These are phyloP conservation scores for Heteromurus nitidus DNA, from an alignment of 2,888 invertebrate species.

Conservation along the genomic window DNA sequence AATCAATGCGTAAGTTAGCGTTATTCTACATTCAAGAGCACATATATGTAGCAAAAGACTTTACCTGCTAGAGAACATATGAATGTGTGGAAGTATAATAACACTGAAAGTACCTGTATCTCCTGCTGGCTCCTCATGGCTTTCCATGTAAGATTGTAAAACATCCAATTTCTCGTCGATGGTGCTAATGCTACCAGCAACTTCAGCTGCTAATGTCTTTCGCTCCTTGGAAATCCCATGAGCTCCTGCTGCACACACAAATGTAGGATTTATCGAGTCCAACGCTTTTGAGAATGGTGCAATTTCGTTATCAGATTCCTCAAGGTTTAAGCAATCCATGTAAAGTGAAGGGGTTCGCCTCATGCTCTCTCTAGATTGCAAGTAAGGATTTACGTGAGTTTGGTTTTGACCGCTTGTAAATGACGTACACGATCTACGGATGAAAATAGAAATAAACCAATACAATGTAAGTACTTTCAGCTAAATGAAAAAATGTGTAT, in stretches of 20 bases:
- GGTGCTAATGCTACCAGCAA: neutral
- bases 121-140: too few species aligned
- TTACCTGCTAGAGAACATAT: too few species aligned
- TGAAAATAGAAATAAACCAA: too few species aligned
- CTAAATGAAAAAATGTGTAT: too few species aligned
- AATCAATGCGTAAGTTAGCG: too few species aligned
- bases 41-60: too few species aligned
- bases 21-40: neutral
- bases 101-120: too few species aligned
- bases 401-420: slow-evolving; percentile 20
- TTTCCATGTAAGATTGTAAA: too few species aligned
- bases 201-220: neutral
- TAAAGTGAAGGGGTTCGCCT: slow-evolving; percentile 9
- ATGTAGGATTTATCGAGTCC: slow-evolving; percentile 31
- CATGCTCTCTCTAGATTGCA: neutral
- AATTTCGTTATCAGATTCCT: neutral
- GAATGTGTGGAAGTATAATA: too few species aligned
- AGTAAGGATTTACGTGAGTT: neutral
- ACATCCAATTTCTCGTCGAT: too few species aligned
- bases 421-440: slow-evolving; percentile 33
- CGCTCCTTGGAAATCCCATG: neutral
- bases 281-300: neutral
- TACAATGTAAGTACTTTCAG: too few species aligned
- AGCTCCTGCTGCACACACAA: neutral
- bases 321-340: slow-evolving; percentile 26